Conservation (phyloP, 1,140 invertebrate species). For the Heterodera carotae region DNA sequence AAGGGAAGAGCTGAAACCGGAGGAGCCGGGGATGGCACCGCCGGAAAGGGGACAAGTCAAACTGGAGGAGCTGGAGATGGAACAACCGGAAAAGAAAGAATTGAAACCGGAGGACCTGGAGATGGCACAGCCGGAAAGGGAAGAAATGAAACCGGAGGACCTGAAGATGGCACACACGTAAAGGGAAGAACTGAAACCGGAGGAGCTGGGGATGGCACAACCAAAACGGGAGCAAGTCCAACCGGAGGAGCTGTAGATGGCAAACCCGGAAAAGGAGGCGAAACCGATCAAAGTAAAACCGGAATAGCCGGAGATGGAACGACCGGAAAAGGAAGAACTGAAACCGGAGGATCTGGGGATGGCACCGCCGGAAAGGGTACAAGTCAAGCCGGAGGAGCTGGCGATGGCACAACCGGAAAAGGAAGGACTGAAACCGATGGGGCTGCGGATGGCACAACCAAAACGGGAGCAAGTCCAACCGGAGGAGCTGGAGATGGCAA, state of each 20-base stretch:
- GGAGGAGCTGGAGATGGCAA: not conserved
- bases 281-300: not conserved
- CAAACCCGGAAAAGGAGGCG: not conserved
- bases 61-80: too few relatives aligned
- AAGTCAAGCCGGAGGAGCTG: not conserved
- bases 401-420: not conserved
- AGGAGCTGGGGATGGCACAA: too few relatives aligned
- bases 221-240: not conserved
- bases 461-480: too few relatives aligned
- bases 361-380: slow-evolving; percentile 5
- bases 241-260: not conserved
- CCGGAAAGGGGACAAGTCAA: not conserved
- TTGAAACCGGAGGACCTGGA: not conserved
- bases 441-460: slow-evolving; percentile 9
- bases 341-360: not conserved
- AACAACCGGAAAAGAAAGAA: slow-evolving; percentile 28
- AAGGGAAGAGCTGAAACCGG: too few relatives aligned
- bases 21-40: too few relatives aligned
- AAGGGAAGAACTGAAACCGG: not conserved
- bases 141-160: not conserved
- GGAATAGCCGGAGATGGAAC: too few relatives aligned
- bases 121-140: not conserved
- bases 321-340: not conserved
- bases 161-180: too few relatives aligned
- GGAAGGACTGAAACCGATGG: slow-evolving; percentile 7